Percentiles rank a stretch among this genome's conserved stretches.
These are phyloP conservation scores for Urocyon cinereoargenteus DNA, from an alignment of 2,797 vertebrate genomes.

Conservation along the genomic window DNA sequence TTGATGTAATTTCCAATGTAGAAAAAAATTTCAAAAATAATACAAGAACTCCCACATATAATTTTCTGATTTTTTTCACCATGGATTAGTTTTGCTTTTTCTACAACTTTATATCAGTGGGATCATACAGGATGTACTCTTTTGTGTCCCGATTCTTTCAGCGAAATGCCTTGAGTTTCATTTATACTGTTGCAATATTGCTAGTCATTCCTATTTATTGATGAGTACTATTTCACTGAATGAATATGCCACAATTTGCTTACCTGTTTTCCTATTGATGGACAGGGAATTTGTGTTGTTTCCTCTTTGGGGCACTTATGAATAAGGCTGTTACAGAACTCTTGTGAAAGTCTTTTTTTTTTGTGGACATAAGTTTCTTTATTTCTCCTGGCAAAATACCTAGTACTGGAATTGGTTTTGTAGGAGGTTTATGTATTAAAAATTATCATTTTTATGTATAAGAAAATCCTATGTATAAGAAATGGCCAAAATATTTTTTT, in stretches of 20 bases:
- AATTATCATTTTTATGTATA: neutral
- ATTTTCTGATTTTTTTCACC: neutral
- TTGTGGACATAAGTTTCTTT: neutral
- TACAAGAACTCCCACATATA: neutral
- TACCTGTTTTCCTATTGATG: neutral
- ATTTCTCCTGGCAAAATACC: conserved; percentile 10
- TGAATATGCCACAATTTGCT: neutral
- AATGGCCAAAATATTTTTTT: neutral
- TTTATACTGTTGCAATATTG: neutral
- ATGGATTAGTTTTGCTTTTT: neutral
- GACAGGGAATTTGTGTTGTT: neutral
- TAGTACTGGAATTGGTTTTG: neutral
- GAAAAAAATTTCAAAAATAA: neutral
- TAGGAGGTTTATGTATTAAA: neutral
- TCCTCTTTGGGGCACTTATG: neutral
- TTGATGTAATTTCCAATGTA: neutral
- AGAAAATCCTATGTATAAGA: neutral
- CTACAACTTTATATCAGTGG: neutral
- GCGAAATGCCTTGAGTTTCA: neutral
- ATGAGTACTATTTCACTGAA: neutral
- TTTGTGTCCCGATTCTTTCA: neutral
- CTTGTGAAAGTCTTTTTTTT: neutral
- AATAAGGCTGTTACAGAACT: neutral
- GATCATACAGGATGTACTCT: neutral
- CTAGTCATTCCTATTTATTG: neutral